Percentiles rank a stretch among this genome's conserved stretches.
Evolutionary conservation across 2,113 vertebrate genomes (phyloP).

Genomic region (Neotragus pygmaeus): DNA sequence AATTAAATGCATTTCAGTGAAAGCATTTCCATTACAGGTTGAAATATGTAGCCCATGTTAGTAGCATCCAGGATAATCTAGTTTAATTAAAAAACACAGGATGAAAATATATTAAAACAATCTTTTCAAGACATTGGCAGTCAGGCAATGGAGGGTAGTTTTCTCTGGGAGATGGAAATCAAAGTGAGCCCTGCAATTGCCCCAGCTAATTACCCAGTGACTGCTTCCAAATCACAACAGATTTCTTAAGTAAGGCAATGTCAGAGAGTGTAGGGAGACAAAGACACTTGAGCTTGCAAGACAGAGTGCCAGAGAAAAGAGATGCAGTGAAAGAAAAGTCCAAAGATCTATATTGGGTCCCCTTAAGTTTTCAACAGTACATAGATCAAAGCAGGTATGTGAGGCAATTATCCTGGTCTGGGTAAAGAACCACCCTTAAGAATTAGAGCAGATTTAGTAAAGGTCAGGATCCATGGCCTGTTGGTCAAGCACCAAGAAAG

Average conservation of each 20-base stretch:
- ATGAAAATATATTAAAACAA: not conserved
- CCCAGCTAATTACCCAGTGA: not conserved
- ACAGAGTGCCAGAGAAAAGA: not conserved
- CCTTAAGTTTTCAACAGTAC: not conserved
- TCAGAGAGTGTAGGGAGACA: not conserved
- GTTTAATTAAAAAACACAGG: not conserved
- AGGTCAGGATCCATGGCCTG: not conserved
- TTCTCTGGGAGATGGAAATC: not conserved
- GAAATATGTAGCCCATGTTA: not conserved
- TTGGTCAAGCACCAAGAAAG: not conserved
- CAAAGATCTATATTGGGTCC: not conserved
- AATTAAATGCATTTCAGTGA: not conserved
- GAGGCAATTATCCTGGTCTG: rapidly evolving
- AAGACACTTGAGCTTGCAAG: not conserved
- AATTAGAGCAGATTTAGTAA: not conserved
- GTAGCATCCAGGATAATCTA: not conserved
- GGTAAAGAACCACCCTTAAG: not conserved
- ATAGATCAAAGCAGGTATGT: not conserved
- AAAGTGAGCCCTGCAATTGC: not conserved
- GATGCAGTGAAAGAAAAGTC: not conserved
- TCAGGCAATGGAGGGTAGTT: not conserved
- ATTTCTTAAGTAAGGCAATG: not conserved
- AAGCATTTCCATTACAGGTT: not conserved
- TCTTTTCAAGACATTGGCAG: not conserved
- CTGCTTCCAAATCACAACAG: not conserved